Conservation (phyloP, 2,888 invertebrate genomes). For the Empis livida region DNA sequence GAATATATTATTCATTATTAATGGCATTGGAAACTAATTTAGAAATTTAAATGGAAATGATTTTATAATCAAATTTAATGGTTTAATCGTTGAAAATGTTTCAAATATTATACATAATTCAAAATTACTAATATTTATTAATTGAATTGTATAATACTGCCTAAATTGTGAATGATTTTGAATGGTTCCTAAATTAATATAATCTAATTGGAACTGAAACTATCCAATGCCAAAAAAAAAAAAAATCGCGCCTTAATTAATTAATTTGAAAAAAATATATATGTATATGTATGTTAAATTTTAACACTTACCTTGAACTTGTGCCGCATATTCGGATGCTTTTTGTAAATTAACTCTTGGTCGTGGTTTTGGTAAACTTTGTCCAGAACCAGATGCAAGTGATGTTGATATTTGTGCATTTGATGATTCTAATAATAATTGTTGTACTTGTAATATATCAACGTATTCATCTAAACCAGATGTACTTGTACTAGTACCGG, state of each 20-base stretch:
- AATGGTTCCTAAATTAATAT: too few species aligned
- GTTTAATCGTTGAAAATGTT: too few species aligned
- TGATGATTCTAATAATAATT: slow-evolving; percentile 48
- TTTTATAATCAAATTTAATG: too few species aligned
- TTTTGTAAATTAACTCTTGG: slow-evolving; percentile 35
- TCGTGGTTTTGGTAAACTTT: slow-evolving; percentile 20
- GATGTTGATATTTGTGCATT: slow-evolving; percentile 20
- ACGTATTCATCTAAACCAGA: slow-evolving; percentile 57
- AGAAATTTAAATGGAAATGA: too few species aligned
- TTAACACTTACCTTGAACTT: slow-evolving; percentile 32
- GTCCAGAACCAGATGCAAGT: slow-evolving; percentile 19
- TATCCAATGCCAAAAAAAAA: not conserved
- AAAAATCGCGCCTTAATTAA: not conserved
- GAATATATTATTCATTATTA: too few species aligned
- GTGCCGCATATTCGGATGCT: slow-evolving; percentile 33
- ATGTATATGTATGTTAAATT: too few species aligned
- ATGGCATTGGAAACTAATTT: too few species aligned
- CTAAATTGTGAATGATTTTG: too few species aligned
- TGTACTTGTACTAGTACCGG: slow-evolving; percentile 5
- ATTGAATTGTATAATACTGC: too few species aligned
- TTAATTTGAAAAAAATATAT: not conserved
- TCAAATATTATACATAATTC: too few species aligned
- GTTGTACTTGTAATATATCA: slow-evolving; percentile 71
- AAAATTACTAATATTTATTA: too few species aligned
- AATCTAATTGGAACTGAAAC: too few species aligned